Evolutionary conservation across 2,888 invertebrate genomes (phyloP).

Genomic region (Acanthosepion lycidas): DNA sequence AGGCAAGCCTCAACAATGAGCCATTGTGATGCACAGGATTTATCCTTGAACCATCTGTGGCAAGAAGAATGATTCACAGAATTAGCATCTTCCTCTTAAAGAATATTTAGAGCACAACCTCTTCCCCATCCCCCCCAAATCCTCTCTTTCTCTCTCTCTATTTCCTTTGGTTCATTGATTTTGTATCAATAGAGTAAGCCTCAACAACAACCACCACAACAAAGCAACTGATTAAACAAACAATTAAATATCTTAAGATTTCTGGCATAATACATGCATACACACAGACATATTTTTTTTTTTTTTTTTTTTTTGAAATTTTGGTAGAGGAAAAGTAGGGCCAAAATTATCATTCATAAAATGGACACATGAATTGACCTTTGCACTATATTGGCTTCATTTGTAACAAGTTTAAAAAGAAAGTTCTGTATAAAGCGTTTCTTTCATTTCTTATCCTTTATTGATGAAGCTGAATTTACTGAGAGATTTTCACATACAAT

Average conservation of each 20-base stretch:
- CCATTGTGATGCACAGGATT: neutral
- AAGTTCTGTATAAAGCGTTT: no score
- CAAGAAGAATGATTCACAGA: neutral
- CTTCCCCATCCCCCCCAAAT: neutral
- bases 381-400: no score
- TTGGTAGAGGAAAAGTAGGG: no score
- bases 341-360: no score
- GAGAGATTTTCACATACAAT: neutral
- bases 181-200: neutral
- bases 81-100: neutral
- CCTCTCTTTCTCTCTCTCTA: no score
- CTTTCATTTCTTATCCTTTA: neutral
- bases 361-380: no score
- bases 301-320: no score
- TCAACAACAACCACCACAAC: neutral
- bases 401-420: no score
- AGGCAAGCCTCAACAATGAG: neutral
- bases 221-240: no score
- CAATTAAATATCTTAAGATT: no score
- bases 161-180: neutral
- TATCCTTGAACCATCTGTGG: conserved; percentile 33
- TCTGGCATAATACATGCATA: no score
- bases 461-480: neutral
- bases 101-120: neutral
- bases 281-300: no score